Conservation (phyloP, 2,797 vertebrate species). For the Sphaeramia orbicularis region DNA sequence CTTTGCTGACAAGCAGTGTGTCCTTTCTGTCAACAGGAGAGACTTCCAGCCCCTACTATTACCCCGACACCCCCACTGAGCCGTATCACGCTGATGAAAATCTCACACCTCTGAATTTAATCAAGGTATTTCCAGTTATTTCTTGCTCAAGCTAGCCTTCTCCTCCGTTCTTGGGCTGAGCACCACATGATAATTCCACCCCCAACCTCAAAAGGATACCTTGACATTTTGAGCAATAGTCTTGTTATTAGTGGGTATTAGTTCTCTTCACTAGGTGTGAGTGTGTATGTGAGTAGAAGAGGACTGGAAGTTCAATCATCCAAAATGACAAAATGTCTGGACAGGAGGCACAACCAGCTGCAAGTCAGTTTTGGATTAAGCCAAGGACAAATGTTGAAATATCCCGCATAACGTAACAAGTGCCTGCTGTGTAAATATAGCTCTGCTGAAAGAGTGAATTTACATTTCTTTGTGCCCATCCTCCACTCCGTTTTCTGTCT, state of each 20-base stretch:
- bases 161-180: slow-evolving; percentile 20
- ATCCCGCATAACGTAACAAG: slow-evolving; percentile 21
- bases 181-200: slow-evolving; percentile 37
- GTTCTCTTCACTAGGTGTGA: slow-evolving; percentile 29
- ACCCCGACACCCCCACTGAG: slow-evolving; percentile 57
- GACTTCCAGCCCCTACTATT: slow-evolving; percentile 52
- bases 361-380: slow-evolving; percentile 44
- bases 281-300: slow-evolving; percentile 7
- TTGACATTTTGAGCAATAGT: slow-evolving; percentile 54
- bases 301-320: slow-evolving; percentile 54
- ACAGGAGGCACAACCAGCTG: slow-evolving; percentile 34
- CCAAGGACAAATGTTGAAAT: slow-evolving; percentile 52
- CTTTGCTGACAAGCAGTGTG: slow-evolving; percentile 84
- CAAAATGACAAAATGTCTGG: slow-evolving; percentile 47
- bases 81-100: slow-evolving; percentile 72
- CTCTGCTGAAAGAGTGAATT: slow-evolving; percentile 24
- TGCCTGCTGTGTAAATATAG: slow-evolving; percentile 16
- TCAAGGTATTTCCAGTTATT: slow-evolving; percentile 71
- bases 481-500: not conserved
- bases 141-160: slow-evolving; percentile 47
- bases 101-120: slow-evolving; percentile 73
- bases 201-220: slow-evolving; percentile 46
- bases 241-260: slow-evolving; percentile 53
- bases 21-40: slow-evolving; percentile 74
- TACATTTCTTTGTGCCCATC: slow-evolving; percentile 14